phyloP scores from a whole-genome alignment of 2,797 vertebrate species.

The Esox lucius region DNA sequence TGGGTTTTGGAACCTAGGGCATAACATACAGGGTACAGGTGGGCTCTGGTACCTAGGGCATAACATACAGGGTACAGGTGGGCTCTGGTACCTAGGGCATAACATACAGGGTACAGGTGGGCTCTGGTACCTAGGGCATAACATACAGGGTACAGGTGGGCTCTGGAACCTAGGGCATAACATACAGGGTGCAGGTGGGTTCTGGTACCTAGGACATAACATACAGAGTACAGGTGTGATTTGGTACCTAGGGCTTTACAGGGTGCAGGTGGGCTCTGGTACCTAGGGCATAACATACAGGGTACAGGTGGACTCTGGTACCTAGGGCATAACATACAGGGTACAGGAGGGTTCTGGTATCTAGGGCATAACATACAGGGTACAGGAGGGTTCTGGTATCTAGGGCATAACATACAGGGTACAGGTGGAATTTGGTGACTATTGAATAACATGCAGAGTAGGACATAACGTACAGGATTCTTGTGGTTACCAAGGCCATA shows the following conservation, averaged over 20 bases:
- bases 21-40: neutral
- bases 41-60: too few relatives aligned
- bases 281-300: slow-evolving; percentile 66
- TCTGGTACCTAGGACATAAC: neutral
- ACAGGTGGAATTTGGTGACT: slow-evolving; percentile 75
- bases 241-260: too few relatives aligned
- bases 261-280: slow-evolving; percentile 6
- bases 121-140: too few relatives aligned
- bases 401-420: slow-evolving; percentile 75
- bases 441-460: too few relatives aligned
- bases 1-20: slow-evolving; percentile 50
- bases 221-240: slow-evolving; percentile 88
- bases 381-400: slow-evolving; percentile 75
- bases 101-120: slow-evolving; percentile 26
- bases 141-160: slow-evolving; percentile 14
- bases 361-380: slow-evolving; percentile 74
- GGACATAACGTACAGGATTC: slow-evolving; percentile 87
- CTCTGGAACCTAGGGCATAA: too few relatives aligned
- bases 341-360: slow-evolving; percentile 79
- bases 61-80: slow-evolving; percentile 25
- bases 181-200: slow-evolving; percentile 88
- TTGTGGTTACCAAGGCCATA: slow-evolving; percentile 66
- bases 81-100: too few relatives aligned
- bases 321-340: too few relatives aligned
- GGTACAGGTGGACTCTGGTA: slow-evolving; percentile 94